Evolutionary conservation across 1,140 invertebrate genomes (phyloP).

Genomic region (Meteorus sp.): DNA sequence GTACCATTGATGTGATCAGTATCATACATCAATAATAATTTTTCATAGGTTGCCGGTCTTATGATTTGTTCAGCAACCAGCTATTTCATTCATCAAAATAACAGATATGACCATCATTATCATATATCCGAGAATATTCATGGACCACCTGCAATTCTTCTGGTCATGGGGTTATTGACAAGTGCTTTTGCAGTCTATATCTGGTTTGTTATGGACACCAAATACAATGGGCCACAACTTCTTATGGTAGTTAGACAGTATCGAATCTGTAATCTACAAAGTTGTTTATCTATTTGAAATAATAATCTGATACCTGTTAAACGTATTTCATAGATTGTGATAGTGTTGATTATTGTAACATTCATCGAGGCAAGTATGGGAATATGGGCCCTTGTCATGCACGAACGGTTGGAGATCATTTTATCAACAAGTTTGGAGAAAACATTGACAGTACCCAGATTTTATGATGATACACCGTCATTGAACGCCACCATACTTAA

Average conservation of each 20-base stretch:
- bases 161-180: conserved; percentile 59
- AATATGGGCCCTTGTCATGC: conserved; percentile 61
- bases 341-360: conserved; percentile 53
- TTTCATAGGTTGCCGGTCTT: conserved; percentile 59
- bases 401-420: conserved; percentile 57
- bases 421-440: conserved; percentile 50
- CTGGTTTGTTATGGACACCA: conserved; percentile 59
- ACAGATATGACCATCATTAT: conserved; percentile 47
- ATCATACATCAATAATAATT: background rate
- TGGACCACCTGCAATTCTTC: conserved; percentile 55
- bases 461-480: conserved; percentile 35
- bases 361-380: conserved; percentile 56
- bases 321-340: conserved; percentile 47
- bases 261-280: conserved; percentile 20
- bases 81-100: conserved; percentile 59
- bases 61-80: conserved; percentile 55
- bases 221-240: conserved; percentile 55
- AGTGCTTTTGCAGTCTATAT: conserved; percentile 58
- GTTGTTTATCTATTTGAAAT: conserved; percentile 4
- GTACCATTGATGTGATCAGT: background rate
- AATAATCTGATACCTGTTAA: background rate
- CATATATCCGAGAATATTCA: conserved; percentile 50
- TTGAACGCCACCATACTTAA: conserved; percentile 2
- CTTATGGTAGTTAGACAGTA: no score
- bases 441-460: conserved; percentile 41